Percentiles rank a stretch among this genome's conserved stretches.
Evolutionary conservation across 2,888 invertebrate genomes (phyloP).

Genomic region (Hoplodrina ambigua): DNA sequence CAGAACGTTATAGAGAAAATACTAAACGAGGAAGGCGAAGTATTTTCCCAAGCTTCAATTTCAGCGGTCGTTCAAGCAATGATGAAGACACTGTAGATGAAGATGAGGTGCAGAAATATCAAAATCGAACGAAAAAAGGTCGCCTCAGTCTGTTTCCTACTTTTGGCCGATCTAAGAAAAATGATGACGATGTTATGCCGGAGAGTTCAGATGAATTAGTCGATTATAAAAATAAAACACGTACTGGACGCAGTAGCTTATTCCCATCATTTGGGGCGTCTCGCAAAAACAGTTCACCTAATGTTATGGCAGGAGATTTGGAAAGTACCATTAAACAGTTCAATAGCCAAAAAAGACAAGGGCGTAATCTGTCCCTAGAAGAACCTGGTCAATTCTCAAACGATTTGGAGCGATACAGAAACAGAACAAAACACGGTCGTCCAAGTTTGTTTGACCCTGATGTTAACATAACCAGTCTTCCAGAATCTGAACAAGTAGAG

Average conservation of each 20-base stretch:
- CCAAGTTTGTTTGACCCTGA: slow-evolving; percentile 87
- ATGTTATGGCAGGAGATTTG: slow-evolving; percentile 75
- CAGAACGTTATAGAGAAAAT: slow-evolving; percentile 81
- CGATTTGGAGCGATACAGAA: slow-evolving; percentile 83
- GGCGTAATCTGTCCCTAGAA: slow-evolving; percentile 77
- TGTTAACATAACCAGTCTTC: slow-evolving; percentile 80
- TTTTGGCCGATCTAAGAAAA: slow-evolving; percentile 81
- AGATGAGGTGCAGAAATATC: slow-evolving; percentile 84
- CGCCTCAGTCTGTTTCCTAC: slow-evolving; percentile 85
- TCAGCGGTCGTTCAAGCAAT: slow-evolving; percentile 77
- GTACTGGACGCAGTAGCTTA: slow-evolving; percentile 80
- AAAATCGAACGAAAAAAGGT: slow-evolving; percentile 84
- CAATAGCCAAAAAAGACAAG: slow-evolving; percentile 78
- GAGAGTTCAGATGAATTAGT: slow-evolving; percentile 86
- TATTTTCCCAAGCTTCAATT: slow-evolving; percentile 85
- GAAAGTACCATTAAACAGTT: slow-evolving; percentile 85
- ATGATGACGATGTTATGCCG: slow-evolving; percentile 82
- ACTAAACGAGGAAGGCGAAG: slow-evolving; percentile 83
- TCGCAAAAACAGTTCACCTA: slow-evolving; percentile 79
- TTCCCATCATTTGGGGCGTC: slow-evolving; percentile 86
- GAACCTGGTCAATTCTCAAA: slow-evolving; percentile 75
- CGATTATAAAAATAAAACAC: slow-evolving; percentile 84
- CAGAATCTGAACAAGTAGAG: slow-evolving; percentile 88
- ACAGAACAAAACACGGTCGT: slow-evolving; percentile 82
- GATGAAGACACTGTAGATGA: slow-evolving; percentile 83